Conservation (phyloP, 2,113 vertebrate genomes). For the Spilogale gracilis region DNA sequence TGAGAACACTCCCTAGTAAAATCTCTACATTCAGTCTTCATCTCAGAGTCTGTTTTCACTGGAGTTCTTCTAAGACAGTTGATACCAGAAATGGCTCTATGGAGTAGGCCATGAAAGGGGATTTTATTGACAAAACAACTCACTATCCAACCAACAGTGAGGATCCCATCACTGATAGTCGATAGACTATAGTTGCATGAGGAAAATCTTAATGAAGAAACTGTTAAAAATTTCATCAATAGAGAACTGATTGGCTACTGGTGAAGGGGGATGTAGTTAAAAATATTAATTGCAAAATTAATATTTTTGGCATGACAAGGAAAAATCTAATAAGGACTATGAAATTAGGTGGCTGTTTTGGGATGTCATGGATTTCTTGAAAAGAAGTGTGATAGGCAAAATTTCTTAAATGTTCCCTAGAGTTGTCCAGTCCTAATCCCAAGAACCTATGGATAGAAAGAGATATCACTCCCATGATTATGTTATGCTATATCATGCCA, state of each 20-base stretch:
- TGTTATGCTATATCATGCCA: background rate
- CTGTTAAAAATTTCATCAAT: background rate
- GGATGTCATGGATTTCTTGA: background rate
- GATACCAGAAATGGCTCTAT: background rate
- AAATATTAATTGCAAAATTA: background rate
- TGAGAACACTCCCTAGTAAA: background rate
- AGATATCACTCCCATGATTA: background rate
- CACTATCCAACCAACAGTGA: background rate
- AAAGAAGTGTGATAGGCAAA: background rate
- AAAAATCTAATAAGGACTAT: background rate
- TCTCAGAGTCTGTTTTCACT: background rate
- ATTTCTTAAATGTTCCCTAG: background rate
- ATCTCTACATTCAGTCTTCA: background rate
- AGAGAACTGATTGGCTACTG: background rate
- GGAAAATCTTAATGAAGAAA: background rate
- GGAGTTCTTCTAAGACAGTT: background rate
- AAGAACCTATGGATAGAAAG: background rate
- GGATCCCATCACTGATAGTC: background rate
- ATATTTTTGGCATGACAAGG: background rate
- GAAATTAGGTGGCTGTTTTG: background rate
- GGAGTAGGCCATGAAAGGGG: background rate
- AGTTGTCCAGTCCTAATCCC: background rate
- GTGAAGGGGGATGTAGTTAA: background rate
- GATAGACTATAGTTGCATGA: background rate
- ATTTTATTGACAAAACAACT: background rate